A percentile compares a stretch with the other conserved stretches of the same genome.
Evolutionary conservation across 1,140 invertebrate genomes (phyloP).

Genomic region (Drosophila watanabei): DNA sequence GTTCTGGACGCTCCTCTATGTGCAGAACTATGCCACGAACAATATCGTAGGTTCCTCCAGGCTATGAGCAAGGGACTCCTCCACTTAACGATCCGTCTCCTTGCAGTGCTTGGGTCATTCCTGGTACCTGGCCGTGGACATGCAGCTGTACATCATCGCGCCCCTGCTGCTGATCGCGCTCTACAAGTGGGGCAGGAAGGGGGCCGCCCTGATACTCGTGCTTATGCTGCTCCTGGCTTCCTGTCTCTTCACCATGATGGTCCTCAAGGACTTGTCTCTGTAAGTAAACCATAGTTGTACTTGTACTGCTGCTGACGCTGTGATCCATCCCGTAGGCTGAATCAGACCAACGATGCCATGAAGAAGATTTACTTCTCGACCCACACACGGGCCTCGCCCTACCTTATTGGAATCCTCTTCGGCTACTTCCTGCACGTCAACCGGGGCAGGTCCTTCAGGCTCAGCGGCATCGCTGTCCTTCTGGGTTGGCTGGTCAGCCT

Average conservation of each 20-base stretch:
- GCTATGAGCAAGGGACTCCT: neutral
- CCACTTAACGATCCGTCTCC: neutral
- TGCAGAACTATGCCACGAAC: conserved; percentile 64
- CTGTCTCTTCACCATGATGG: conserved; percentile 58
- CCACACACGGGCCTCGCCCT: conserved; percentile 56
- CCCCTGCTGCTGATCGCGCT: conserved; percentile 90
- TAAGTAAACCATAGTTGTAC: conserved; percentile 4
- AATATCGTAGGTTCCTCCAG: conserved; percentile 32
- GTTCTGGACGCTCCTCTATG: conserved; percentile 60
- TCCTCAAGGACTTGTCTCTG: conserved; percentile 49
- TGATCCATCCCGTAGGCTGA: conserved; percentile 1
- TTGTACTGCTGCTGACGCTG: neutral
- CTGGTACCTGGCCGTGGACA: conserved; percentile 95
- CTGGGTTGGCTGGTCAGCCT: conserved; percentile 56
- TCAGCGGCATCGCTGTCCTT: neutral
- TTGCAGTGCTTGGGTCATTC: conserved; percentile 93
- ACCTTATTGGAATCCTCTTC: conserved; percentile 55
- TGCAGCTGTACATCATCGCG: conserved; percentile 92
- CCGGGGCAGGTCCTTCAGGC: conserved; percentile 25
- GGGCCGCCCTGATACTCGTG: conserved; percentile 36
- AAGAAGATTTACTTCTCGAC: conserved; percentile 47
- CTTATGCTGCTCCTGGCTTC: conserved; percentile 43
- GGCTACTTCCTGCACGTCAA: conserved; percentile 56
- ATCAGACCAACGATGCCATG: neutral
- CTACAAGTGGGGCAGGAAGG: conserved; percentile 87